Percentiles rank a stretch among this genome's conserved stretches.
These are phyloP conservation scores for Anguilla rostrata DNA, from an alignment of 2,113 vertebrate genomes.

Conservation along the genomic window DNA sequence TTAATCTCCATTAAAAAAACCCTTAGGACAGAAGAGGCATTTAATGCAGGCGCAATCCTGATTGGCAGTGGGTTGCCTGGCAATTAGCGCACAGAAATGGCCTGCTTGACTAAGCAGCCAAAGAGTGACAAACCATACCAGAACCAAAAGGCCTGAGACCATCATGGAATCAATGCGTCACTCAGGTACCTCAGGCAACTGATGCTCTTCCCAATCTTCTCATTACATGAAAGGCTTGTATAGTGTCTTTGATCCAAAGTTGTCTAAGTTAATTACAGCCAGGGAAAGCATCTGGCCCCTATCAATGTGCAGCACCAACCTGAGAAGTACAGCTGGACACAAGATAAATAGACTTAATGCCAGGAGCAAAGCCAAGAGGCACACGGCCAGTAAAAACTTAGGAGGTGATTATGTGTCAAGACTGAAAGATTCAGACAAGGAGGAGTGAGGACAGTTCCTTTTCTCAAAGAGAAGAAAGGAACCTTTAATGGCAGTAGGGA, in stretches of 20 bases:
- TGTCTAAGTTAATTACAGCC: neutral
- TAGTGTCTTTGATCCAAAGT: neutral
- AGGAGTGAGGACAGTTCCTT: no score
- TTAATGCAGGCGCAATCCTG: neutral
- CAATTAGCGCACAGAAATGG: neutral
- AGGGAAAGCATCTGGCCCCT: neutral
- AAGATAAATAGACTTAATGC: neutral
- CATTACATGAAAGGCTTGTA: neutral
- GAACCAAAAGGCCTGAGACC: neutral
- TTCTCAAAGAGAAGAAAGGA: no score
- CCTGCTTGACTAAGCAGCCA: neutral
- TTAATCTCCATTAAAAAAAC: constrained; percentile 3
- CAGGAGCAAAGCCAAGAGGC: no score
- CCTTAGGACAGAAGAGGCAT: neutral
- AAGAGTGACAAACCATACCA: neutral
- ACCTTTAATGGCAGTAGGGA: no score
- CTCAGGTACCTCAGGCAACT: neutral
- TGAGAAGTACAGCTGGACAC: neutral
- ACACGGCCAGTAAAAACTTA: neutral
- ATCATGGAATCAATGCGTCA: neutral
- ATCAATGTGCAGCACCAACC: neutral
- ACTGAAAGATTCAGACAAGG: neutral
- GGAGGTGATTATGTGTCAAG: neutral
- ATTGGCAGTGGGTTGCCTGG: neutral
- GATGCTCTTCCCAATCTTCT: neutral